Percentiles rank a stretch among this genome's conserved stretches.
These are phyloP conservation scores for Apeira syringaria DNA, from an alignment of 2,888 invertebrate genomes.

Conservation along the genomic window DNA sequence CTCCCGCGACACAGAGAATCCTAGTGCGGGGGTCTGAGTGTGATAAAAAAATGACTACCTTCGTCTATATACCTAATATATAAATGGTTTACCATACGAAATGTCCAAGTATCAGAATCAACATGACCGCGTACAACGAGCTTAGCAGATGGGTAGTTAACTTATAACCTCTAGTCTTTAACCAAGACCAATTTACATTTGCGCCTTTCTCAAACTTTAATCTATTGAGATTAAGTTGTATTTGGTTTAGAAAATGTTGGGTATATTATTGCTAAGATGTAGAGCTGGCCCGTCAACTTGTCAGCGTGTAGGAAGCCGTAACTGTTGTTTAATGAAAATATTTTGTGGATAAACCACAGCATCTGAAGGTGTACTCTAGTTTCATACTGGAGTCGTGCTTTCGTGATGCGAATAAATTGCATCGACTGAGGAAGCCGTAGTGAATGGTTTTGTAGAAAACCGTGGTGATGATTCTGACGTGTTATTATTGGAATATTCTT, in stretches of 20 bases:
- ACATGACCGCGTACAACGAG: constrained; percentile 18
- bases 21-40: too few relatives aligned
- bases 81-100: neutral
- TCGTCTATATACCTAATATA: too few relatives aligned
- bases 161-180: constrained; percentile 27
- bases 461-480: too few relatives aligned
- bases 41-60: too few relatives aligned
- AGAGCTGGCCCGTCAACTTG: constrained; percentile 23
- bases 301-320: constrained; percentile 24
- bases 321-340: constrained; percentile 25
- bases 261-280: constrained; percentile 2
- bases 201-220: neutral
- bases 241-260: neutral
- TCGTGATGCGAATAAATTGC: constrained; percentile 16
- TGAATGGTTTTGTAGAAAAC: too few relatives aligned
- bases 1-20: too few relatives aligned
- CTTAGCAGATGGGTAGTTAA: constrained; percentile 27
- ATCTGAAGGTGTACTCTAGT: neutral
- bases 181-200: constrained; percentile 6
- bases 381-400: constrained; percentile 9
- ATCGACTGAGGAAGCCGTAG: neutral
- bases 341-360: constrained; percentile 24
- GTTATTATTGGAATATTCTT: too few relatives aligned
- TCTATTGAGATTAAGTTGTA: neutral
- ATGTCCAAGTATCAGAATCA: constrained; percentile 15